Conservation (phyloP, 2,113 vertebrate genomes). For the Vombatus ursinus region DNA sequence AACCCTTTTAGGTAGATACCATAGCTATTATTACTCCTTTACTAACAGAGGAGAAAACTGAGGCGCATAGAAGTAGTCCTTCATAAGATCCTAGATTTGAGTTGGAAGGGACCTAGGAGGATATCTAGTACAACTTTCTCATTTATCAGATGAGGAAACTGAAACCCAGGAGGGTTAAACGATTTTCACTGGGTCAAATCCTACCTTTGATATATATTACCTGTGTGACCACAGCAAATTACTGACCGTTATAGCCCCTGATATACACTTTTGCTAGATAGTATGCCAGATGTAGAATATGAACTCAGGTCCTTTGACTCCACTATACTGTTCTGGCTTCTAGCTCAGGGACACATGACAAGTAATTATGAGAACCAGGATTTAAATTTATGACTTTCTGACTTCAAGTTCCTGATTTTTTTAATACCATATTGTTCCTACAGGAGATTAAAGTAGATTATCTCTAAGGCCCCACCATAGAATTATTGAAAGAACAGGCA, state of each 20-base stretch:
- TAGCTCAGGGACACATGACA: neutral
- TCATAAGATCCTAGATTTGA: neutral
- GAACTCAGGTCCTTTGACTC: neutral
- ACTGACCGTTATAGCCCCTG: neutral
- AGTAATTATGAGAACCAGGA: neutral
- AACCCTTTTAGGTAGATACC: neutral
- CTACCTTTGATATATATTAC: neutral
- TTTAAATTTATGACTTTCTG: neutral
- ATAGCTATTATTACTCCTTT: neutral
- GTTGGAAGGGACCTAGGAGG: neutral
- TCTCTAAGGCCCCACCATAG: neutral
- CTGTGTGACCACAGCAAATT: neutral
- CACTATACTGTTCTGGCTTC: neutral
- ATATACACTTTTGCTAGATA: neutral
- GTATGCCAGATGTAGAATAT: neutral
- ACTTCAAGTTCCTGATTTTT: neutral
- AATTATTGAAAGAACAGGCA: neutral
- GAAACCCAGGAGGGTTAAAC: neutral
- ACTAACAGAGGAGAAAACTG: neutral
- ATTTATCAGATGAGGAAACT: neutral
- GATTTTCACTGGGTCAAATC: neutral
- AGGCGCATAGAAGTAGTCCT: neutral
- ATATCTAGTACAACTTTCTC: neutral
- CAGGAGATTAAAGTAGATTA: neutral
- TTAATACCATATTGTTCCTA: neutral